phyloP scores from a whole-genome alignment of 2,113 vertebrate species.

The Phrynocephalus versicolor region DNA sequence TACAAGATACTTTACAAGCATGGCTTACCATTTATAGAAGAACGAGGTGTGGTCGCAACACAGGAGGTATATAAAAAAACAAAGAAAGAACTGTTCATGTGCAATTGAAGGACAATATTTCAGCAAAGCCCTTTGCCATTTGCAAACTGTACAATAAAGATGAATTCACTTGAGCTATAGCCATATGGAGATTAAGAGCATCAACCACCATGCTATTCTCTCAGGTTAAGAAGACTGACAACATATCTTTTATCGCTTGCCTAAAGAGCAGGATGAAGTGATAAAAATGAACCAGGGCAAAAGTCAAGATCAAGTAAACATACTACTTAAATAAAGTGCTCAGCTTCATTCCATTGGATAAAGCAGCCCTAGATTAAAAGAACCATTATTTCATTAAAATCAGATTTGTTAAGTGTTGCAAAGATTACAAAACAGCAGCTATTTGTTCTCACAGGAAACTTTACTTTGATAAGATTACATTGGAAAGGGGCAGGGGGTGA shows the following conservation, averaged over 20 bases:
- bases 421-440: not conserved
- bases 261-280: accelerated
- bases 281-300: not conserved
- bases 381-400: not conserved
- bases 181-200: too few species aligned
- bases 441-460: not conserved
- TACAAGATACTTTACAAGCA: not conserved
- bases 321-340: constrained; percentile 11
- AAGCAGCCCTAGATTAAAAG: not conserved
- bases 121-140: not conserved
- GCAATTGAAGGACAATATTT: not conserved
- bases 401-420: accelerated
- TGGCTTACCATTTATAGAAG: not conserved
- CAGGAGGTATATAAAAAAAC: not conserved
- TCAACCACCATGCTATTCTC: too few species aligned
- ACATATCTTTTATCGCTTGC: constrained; percentile 7
- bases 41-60: not conserved
- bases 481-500: not conserved
- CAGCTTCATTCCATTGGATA: constrained; percentile 4
- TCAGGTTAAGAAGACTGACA: accelerated
- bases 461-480: constrained; percentile 2
- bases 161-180: too few species aligned
- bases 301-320: not conserved
- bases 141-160: not conserved
- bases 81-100: not conserved